Percentiles rank a stretch among this genome's conserved stretches.
phyloP scores from a whole-genome alignment of 2,797 vertebrate species.

The Smutsia temminckii region DNA sequence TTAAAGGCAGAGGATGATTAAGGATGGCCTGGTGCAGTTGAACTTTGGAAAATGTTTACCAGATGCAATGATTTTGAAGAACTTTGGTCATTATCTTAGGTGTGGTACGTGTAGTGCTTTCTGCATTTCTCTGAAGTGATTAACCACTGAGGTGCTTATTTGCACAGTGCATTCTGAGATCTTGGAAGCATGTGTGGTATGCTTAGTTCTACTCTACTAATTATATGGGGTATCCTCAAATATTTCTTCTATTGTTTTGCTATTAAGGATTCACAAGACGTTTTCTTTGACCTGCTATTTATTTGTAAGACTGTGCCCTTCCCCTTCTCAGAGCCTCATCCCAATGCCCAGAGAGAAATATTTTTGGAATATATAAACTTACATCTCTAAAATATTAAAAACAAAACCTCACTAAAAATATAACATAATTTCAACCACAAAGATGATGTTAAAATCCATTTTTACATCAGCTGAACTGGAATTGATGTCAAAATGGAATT shows the following conservation, averaged over 20 bases:
- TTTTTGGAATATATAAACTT: slow-evolving; percentile 42
- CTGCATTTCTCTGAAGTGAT: slow-evolving; percentile 54
- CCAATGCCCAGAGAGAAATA: neutral
- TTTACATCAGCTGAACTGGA: neutral
- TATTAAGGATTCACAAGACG: slow-evolving; percentile 25
- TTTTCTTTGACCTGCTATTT: slow-evolving; percentile 9
- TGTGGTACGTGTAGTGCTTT: slow-evolving; percentile 28
- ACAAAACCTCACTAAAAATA: slow-evolving; percentile 46
- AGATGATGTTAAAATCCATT: slow-evolving; percentile 38
- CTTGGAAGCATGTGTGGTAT: neutral
- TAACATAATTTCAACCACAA: neutral
- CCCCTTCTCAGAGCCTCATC: neutral
- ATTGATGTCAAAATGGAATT: slow-evolving; percentile 14
- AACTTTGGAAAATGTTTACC: slow-evolving; percentile 49
- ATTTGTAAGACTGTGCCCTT: neutral
- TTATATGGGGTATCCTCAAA: slow-evolving; percentile 37
- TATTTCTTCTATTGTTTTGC: slow-evolving; percentile 36
- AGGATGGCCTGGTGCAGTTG: neutral
- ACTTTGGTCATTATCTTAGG: slow-evolving; percentile 35
- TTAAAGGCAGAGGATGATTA: neutral
- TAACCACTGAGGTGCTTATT: slow-evolving; percentile 49
- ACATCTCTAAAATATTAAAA: slow-evolving; percentile 13
- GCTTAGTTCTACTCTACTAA: slow-evolving; percentile 62
- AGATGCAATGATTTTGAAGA: slow-evolving; percentile 51
- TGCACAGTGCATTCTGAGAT: slow-evolving; percentile 45